Base-by-base conservation (phyloP, 64 coral and sea anemone genomes). In the Astreopora myriophthalma region DNA sequence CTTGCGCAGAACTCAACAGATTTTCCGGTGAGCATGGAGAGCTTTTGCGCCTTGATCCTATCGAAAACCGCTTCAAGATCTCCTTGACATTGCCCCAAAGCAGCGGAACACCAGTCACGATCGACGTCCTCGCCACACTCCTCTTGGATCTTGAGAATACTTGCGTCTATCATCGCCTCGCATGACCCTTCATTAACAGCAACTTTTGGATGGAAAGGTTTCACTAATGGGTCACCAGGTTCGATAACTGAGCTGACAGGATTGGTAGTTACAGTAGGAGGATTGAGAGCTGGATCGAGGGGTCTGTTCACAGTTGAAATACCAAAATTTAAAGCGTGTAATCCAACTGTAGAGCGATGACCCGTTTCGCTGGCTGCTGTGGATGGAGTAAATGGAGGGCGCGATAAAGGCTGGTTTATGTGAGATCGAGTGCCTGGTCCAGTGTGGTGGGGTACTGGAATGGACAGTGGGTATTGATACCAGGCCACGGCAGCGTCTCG, bases 21-120 rank as follows among this genome's bases (percentile, higher is more conserved):
- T n/a, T 76, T 46, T 36, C 73, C 73, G 8, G 73, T 76, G 37
- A 76, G 25, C 48, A 12, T 76, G 36, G 73, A 36, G 7, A 76
- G 38, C 28, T 27, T 76, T 76, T 76, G 73, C n/a, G 2, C 9
- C 38, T 76, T 76, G 20, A 46, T 46, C 1, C 9, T 46, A 14
- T 25, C 7, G 48, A 76, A 22, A 76, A 46, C 73, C 20, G 25
- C 36, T 24, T 76, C n/a, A n/a, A 76, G 22, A 48, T 76, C 73
- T 0, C 73, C 36, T 76, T 76, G 37, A 48, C 27, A 46, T 24
- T 76, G 73, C 3, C 42, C 11, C 38, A 76, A 24, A 24, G 73
- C 73, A 13, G 73, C 73, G 26, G 42, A 76, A 8, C 73, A 76
- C 73, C 73, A 76, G 73, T 76, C 73, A 46, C 39, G 73, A 0